Evolutionary conservation across 2,113 vertebrate species (phyloP), one percentile per base, ranked within the genome.

Genomic region (Anthoscopus minutus): DNA sequence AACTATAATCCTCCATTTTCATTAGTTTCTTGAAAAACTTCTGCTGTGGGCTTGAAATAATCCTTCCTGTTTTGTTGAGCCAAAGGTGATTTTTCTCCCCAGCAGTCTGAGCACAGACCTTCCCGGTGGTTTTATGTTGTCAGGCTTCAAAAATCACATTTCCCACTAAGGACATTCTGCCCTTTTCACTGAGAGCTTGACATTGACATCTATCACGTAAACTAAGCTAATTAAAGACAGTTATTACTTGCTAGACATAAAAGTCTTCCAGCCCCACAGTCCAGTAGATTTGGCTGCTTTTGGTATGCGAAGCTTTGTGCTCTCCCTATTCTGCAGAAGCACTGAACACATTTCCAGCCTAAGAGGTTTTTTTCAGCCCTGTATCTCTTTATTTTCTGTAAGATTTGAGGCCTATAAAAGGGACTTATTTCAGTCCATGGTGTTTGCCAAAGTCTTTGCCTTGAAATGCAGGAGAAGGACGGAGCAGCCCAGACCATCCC

Each of bases 71-170:
- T 80, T 22, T 35, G 40, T 19, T 71, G 89, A 94, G 92, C 89
- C 92, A 93, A 86, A 95, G 92, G 93, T 86, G 92, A 57, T 83
- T 87, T 94, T 89, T 92, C 79, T 88, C 67, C 51, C 58, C 56
- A 45, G 89, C 79, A 80, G 66, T 24, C 79, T 50, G 40, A 96
- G 64, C 47, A 81, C 69, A 95, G 79, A 64, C 35, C 42, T 79
- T 77, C 58, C 66, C 0, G 0, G 53, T 77, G 70, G 13, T 85
- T 92, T 87, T 64, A 64, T 78, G 37, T 24, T 69, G 65, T 69
- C 11, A 45, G 81, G 58, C 78, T 94, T 87, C 84, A 89, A 88
- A 91, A 94, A 76, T 79, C 25, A 4, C 40, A 38, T 91, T 89
- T 92, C 38, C 51, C 66, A 23, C 27, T 33, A 17, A 58, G 66